Evolutionary conservation across 1,140 invertebrate species (phyloP).

Genomic region (Stenopsyche tienmushanensis): DNA sequence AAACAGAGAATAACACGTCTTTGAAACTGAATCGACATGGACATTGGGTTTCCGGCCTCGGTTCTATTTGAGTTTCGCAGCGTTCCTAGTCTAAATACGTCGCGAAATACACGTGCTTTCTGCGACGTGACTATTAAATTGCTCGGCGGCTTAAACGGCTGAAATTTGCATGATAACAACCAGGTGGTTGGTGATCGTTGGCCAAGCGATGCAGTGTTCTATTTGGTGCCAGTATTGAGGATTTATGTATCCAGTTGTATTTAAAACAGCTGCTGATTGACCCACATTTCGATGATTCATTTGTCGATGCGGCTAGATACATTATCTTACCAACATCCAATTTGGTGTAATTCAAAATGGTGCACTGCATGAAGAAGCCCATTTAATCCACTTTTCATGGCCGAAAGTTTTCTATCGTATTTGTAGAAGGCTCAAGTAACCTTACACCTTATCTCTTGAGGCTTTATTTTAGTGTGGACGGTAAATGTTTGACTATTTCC

Average conservation of each 20-base stretch:
- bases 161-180: slow-evolving; percentile 16
- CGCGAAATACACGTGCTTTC: slow-evolving; percentile 2
- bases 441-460: neutral
- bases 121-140: slow-evolving; percentile 10
- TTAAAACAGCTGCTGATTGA: slow-evolving; percentile 10
- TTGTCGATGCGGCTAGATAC: neutral
- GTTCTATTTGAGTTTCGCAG: neutral
- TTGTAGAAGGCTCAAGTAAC: neutral
- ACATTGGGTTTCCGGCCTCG: neutral
- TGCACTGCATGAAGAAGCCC: neutral
- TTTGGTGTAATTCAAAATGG: too few relatives aligned
- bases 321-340: neutral
- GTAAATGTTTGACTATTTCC: too few relatives aligned
- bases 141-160: slow-evolving; percentile 1
- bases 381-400: neutral
- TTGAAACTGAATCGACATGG: neutral
- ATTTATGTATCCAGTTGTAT: neutral
- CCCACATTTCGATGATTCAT: neutral
- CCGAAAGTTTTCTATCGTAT: neutral
- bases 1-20: too few relatives aligned
- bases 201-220: neutral
- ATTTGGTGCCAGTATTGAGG: neutral
- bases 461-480: neutral
- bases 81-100: neutral
- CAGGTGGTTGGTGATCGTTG: slow-evolving; percentile 6